Evolutionary conservation across 1,140 invertebrate genomes (phyloP), one percentile per base, ranked within the genome.

Genomic region (Portunus trituberculatus): DNA sequence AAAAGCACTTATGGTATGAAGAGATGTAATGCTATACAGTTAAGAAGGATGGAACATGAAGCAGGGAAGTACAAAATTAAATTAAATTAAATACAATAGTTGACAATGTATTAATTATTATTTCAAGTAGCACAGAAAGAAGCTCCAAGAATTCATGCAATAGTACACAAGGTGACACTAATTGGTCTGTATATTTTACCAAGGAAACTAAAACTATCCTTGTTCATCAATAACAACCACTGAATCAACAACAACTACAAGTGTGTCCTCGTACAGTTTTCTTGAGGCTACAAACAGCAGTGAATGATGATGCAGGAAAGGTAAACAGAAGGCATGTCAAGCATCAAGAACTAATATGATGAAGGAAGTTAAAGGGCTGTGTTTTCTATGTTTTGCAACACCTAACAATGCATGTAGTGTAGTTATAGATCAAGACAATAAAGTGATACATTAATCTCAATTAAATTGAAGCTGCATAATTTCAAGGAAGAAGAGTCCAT

Each of bases 1-100:
- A 76, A 76, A 76, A 76, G 67, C 67, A 76, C 67, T 76, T 76
- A 76, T n/a, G 67, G 67, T 76, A 76, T 76, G 67, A 76, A n/a
- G n/a, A n/a, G 67, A 76, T 76, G 67, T n/a, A 76, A 76, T n/a
- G 6, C 67, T 76, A 76, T 76, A 20, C n/a, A 76, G 12, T 25
- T 76, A 76, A n/a, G 25, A 76, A 76, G 3, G 67, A 76, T n/a
- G 25, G 67, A 76, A n/a, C 67, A 76, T 76, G 67, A n/a, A 76
- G 67, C 67, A 76, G 67, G 20, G 59, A 76, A 76, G 20, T 76
- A 20, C 52, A 59, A 59, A n/a, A n/a, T n/a, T 8, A 76, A n/a
- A 39, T 39, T 39, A 20, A 90, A 91, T 20, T 31, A n/a, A 8
- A 25, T 52, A 45, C 48, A 4, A 28, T 45, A 91, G 31, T 91